Base-by-base conservation (phyloP, 2,797 vertebrate genomes). In the Ctenopoma multispine region DNA sequence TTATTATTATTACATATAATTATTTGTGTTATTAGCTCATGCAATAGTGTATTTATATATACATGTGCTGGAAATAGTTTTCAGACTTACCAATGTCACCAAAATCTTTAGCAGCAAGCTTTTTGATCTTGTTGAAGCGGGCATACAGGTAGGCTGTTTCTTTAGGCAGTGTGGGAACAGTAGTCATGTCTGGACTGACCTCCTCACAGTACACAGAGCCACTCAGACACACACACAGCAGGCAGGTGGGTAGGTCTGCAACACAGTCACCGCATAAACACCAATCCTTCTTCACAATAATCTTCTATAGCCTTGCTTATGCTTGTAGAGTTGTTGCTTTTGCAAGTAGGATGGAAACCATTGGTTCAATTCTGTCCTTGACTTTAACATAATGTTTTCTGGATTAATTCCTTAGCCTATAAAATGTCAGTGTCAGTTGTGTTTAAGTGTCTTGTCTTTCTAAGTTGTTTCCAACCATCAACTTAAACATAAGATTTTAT, bases 151-250 rank as follows among this genome's bases (percentile, higher is more conserved):
- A 98, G 0, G 95, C 94, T 0, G 98, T 99, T 83, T 98, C 97
- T 86, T 99, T 98, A 47, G 98, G 98, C 88, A 99, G 86, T 1
- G 95, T 92, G 0, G 98, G 98, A 23, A 99, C 95, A 1, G 81
- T 65, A 34, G 95, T 96, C 61, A 97, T 97, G 69, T 96, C 96
- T 1, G 96, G 96, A 55, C 66, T 90, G 43, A 95, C 90, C 87
- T 99, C 98, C 89, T 99, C 97, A 34, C 98, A 99, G 91, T 99
- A 99, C 29, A 99, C 97, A 0, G 98, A 99, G n/a, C 97, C 96
- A 8, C 95, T 97, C 80, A 99, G 90, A 85, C 98, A 99, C 47
- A 97, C 97, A 50, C 98, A 99, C 70, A 97, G 83, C 77, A 99
- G 92, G 63, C 98, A 99, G 0, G 98, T 99, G 15, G 97, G 97